Percentiles rank a stretch among this genome's conserved stretches.
Conservation (phyloP, 2,797 vertebrate species). For the Denticeps clupeoides region DNA sequence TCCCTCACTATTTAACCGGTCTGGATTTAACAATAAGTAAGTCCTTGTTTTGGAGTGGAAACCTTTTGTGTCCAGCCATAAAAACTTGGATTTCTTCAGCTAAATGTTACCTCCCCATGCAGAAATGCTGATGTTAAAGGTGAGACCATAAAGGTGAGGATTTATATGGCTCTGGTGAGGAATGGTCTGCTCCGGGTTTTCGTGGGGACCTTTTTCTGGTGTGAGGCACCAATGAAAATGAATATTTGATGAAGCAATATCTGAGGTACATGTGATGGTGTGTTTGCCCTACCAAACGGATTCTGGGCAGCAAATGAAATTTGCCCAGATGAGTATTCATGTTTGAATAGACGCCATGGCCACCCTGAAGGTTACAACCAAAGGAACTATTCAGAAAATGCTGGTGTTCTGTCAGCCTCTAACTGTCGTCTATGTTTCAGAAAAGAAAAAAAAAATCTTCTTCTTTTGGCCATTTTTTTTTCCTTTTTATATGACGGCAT, state of each 20-base stretch:
- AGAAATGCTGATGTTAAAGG: no score
- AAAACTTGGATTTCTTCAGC: no score
- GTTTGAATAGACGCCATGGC: slow-evolving; percentile 17
- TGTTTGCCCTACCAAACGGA: slow-evolving; percentile 35
- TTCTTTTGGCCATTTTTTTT: no score
- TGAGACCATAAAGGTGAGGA: slow-evolving; percentile 57
- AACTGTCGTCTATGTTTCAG: slow-evolving; percentile 93
- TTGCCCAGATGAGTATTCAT: slow-evolving; percentile 23
- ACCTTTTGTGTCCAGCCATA: no score
- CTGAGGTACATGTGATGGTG: slow-evolving; percentile 38
- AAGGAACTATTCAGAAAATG: slow-evolving; percentile 55
- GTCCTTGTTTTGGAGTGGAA: no score
- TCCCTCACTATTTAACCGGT: no score
- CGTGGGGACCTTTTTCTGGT: slow-evolving; percentile 39
- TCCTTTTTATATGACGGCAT: no score
- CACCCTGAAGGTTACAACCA: slow-evolving; percentile 13
- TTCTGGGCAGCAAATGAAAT: slow-evolving; percentile 37
- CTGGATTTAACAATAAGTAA: no score
- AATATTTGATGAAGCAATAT: slow-evolving; percentile 42
- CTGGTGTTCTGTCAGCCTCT: slow-evolving; percentile 81
- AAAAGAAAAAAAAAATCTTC: no score
- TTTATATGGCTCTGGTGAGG: slow-evolving; percentile 63
- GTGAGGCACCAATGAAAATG: slow-evolving; percentile 47
- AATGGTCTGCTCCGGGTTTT: slow-evolving; percentile 65
- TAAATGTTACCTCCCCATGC: no score